Evolutionary conservation across 1,140 invertebrate genomes (phyloP), one percentile per base, ranked within the genome.

Genomic region (Onthophagus taurus): DNA sequence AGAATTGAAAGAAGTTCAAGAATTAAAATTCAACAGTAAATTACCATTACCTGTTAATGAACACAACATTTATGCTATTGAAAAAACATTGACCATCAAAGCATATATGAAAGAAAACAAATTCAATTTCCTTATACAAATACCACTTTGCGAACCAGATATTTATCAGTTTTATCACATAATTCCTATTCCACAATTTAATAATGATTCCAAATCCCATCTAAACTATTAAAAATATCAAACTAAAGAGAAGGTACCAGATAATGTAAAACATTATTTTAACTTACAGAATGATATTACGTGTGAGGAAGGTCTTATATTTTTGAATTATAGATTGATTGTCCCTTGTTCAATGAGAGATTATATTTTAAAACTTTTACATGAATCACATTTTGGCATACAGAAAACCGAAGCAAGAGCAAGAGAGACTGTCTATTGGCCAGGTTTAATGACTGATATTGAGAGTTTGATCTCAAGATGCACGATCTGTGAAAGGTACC

Each of bases 331-430:
- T 38, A 49, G 52, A 34, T 47, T 64, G 11, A 34, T 65, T 6
- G 54, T 67, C 37, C 58, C 61, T 8, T 45, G 19, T 31, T 9
- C 19, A 5, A 30, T 59, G 11, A 46, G 61, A 45, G 6, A 17
- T 6, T 42, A 60, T 12, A 63, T 66, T 34, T 43, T 61, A 20
- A 38, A 55, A 12, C 11, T 44, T 13, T 33, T 63, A n/a, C 63
- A 66, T 48, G 39, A 45, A 37, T 37, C 49, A 30, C 64, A 66
- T 55, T 47, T 56, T 18, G 63, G 63, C 2, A 58, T 62, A 4
- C 44, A 48, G 13, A 54, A 56, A 46, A 51, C 36, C 18, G 48
- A 47, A 37, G 43, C 39, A 16, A 41, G 46, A 43, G 18, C 45
- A 2, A 26, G 42, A 35, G 34, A 53, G 48, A 7, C 26, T 3